Evolutionary conservation across 2,797 vertebrate genomes (phyloP), one percentile per base, ranked within the genome.

Genomic region (Sciurus vulgaris): DNA sequence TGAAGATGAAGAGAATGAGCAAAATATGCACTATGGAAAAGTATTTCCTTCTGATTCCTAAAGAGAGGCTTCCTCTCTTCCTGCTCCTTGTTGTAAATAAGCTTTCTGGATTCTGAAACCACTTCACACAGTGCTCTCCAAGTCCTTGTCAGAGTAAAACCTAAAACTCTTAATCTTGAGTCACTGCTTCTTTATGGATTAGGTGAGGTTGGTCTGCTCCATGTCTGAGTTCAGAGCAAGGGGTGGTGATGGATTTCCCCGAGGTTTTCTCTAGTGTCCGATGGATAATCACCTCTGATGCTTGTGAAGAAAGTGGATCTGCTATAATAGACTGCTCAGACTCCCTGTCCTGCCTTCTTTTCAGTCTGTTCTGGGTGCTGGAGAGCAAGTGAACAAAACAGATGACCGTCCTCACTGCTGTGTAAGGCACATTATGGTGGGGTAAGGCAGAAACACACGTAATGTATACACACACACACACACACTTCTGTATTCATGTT

Each of bases 41-140:
- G 22, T 26, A 41, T 70, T 96, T 89, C 12, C 33, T 91, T 78
- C 49, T 89, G 28, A 49, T 93, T 83, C 67, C 33, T 67, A 38
- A 94, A 15, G 81, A 85, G 24, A 81, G 28, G 41, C 30, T 20
- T 54, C 11, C 15, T 17, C 7, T 63, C 22, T 3, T 84, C 18
- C 5, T 14, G 20, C 28, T 79, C 82, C 35, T 38, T n/a, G n/a
- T 54, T 30, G 2, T 47, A 26, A 86, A 63, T 35, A 94, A 74
- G 11, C 10, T 82, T 35, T 10, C 7, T 38, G 54, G 2, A 3
- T 70, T 85, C 44, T 30, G 41, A 76, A 65, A n/a, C n/a, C n/a
- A 88, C 49, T 91, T 88, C 26, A 18, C 30, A 44, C 7, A 41
- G 20, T 33, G 20, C 76, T 20, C 6, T 72, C 59, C 30, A 38